A percentile compares a stretch with the other conserved stretches of the same genome.
Evolutionary conservation across 2,888 invertebrate genomes (phyloP).

Genomic region (Formica aserva): DNA sequence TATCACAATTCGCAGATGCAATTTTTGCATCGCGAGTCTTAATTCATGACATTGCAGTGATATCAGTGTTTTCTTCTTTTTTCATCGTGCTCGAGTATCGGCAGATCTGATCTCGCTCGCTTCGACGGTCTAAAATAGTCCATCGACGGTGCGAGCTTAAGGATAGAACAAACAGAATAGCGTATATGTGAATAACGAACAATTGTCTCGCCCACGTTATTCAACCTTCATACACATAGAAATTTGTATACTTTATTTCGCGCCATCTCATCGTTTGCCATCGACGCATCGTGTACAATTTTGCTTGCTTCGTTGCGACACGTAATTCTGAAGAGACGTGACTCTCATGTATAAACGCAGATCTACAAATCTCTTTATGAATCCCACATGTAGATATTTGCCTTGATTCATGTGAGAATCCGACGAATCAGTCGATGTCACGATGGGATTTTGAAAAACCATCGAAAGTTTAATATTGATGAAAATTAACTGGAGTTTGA

Average conservation of each 20-base stretch:
- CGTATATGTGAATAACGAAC: constrained; percentile 27
- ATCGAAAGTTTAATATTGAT: not conserved
- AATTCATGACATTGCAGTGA: not conserved
- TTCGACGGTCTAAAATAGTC: not conserved
- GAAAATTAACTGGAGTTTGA: constrained; percentile 1
- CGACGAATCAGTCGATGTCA: constrained; percentile 5
- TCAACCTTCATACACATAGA: constrained; percentile 4
- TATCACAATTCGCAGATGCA: not conserved
- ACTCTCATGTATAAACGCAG: constrained; percentile 31
- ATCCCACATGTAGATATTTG: constrained; percentile 19
- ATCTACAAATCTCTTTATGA: constrained; percentile 39
- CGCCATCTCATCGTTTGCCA: constrained; percentile 15
- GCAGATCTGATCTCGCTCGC: constrained; percentile 7
- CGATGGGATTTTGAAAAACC: not conserved
- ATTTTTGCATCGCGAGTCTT: not conserved
- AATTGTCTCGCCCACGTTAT: constrained; percentile 41
- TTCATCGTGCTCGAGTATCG: not conserved
- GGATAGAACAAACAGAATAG: constrained; percentile 39
- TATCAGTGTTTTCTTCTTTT: not conserved
- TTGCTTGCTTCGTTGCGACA: not conserved
- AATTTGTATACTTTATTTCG: constrained; percentile 28
- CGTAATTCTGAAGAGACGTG: constrained; percentile 35
- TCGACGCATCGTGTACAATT: constrained; percentile 23
- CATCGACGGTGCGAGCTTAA: constrained; percentile 54
- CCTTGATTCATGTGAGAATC: constrained; percentile 27